Evolutionary conservation across 2,797 vertebrate species (phyloP).

Genomic region (Ctenopoma kingsleyae): DNA sequence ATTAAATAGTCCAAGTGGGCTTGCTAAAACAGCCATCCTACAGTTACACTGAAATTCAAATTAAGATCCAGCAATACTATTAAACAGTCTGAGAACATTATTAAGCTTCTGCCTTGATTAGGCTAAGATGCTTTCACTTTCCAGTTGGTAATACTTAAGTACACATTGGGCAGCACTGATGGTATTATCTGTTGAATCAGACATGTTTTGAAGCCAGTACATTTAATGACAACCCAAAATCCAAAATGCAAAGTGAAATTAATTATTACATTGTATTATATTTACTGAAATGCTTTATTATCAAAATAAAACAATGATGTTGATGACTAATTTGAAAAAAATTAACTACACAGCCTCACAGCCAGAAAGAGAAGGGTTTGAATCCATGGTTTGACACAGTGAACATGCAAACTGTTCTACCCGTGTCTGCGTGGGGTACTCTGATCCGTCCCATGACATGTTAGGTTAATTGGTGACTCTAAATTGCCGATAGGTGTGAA

Average conservation of each 20-base stretch:
- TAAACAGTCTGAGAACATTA: not conserved
- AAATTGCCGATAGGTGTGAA: no score
- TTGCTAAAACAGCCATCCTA: not conserved
- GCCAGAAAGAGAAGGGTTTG: no score
- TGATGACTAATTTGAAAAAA: no score
- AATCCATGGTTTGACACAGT: no score
- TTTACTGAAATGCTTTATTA: not conserved
- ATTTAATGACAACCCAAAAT: not conserved
- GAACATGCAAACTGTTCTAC: no score
- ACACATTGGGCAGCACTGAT: not conserved
- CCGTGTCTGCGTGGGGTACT: no score
- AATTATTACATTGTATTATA: no score
- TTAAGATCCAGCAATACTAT: no score
- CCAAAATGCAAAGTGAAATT: not conserved
- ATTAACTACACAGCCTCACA: no score
- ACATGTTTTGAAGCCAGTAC: not conserved
- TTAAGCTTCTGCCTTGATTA: not conserved
- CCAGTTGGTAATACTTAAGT: not conserved
- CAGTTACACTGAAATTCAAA: not conserved
- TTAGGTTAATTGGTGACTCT: no score
- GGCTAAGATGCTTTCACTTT: not conserved
- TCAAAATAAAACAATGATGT: not conserved
- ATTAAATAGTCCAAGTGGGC: slow-evolving; percentile 11
- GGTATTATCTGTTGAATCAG: not conserved
- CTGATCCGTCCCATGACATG: no score